Evolutionary conservation across 1,140 invertebrate species (phyloP).

Genomic region (Hyles vespertilio): DNA sequence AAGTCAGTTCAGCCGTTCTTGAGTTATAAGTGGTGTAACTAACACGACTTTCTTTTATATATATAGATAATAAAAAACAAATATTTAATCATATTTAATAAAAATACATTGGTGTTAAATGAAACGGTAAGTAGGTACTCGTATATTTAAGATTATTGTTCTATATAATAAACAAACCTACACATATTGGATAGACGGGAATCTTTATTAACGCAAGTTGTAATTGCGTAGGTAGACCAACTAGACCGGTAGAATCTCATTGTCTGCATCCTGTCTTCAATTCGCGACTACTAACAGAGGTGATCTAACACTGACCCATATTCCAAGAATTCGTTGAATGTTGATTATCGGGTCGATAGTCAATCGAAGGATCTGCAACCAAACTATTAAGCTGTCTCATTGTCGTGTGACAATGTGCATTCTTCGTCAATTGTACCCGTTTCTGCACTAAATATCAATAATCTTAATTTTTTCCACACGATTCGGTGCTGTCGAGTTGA

Average conservation of each 20-base stretch:
- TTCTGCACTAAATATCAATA: slow-evolving; percentile 50
- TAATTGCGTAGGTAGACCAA: slow-evolving; percentile 6
- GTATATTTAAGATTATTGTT: too few relatives aligned
- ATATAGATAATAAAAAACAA: too few relatives aligned
- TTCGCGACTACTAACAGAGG: slow-evolving; percentile 34
- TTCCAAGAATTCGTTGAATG: slow-evolving; percentile 34
- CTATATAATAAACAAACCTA: background rate
- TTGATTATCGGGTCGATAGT: slow-evolving; percentile 54
- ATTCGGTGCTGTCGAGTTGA: slow-evolving; percentile 59
- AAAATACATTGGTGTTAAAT: too few relatives aligned
- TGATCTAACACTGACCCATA: slow-evolving; percentile 61
- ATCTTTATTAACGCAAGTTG: background rate
- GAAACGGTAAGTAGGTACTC: too few relatives aligned
- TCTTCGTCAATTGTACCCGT: background rate
- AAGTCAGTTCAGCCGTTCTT: too few relatives aligned
- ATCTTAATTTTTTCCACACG: slow-evolving; percentile 62
- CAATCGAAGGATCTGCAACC: slow-evolving; percentile 15
- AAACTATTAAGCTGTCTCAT: slow-evolving; percentile 1
- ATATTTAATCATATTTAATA: too few relatives aligned
- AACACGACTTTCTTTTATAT: too few relatives aligned
- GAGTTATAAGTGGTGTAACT: too few relatives aligned
- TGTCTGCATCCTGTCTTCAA: slow-evolving; percentile 54
- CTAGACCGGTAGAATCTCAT: slow-evolving; percentile 25
- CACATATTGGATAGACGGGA: background rate
- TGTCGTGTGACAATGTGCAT: slow-evolving; percentile 1